These are phyloP conservation scores for Leptodactylus fuscus DNA, from an alignment of 2,113 vertebrate species.

Conservation along the genomic window DNA sequence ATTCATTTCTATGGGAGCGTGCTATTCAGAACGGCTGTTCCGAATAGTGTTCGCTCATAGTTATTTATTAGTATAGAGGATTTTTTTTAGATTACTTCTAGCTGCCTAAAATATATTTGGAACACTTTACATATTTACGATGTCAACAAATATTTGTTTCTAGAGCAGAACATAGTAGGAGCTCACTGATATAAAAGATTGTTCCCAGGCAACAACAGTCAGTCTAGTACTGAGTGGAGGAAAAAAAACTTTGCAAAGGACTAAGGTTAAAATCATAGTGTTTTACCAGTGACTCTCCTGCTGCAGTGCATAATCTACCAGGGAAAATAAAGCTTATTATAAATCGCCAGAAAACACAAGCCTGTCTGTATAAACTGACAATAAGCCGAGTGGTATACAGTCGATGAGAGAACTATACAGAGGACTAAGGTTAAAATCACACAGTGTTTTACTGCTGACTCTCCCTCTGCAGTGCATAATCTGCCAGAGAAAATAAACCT, in stretches of 20 bases:
- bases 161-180: not conserved
- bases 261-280: slow-evolving; percentile 48
- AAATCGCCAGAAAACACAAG: not conserved
- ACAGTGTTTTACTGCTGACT: slow-evolving; percentile 33
- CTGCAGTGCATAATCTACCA: slow-evolving; percentile 31
- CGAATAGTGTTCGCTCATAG: too few relatives aligned
- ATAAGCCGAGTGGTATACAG: not conserved
- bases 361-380: slow-evolving; percentile 11
- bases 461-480: slow-evolving; percentile 29
- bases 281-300: slow-evolving; percentile 20
- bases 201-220: slow-evolving; percentile 40
- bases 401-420: not conserved
- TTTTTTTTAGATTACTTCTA: not conserved
- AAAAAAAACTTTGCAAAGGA: slow-evolving; percentile 18
- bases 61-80: not conserved
- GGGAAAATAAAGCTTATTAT: slow-evolving; percentile 44
- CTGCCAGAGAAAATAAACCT: slow-evolving; percentile 44
- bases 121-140: not conserved
- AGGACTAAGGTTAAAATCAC: slow-evolving; percentile 45
- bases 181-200: not conserved
- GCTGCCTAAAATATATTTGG: not conserved
- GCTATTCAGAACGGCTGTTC: too few relatives aligned
- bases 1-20: too few relatives aligned
- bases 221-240: not conserved
- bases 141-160: slow-evolving; percentile 13